These are phyloP conservation scores for Casuarius casuarius DNA, from an alignment of 2,113 vertebrate species.

Conservation along the genomic window DNA sequence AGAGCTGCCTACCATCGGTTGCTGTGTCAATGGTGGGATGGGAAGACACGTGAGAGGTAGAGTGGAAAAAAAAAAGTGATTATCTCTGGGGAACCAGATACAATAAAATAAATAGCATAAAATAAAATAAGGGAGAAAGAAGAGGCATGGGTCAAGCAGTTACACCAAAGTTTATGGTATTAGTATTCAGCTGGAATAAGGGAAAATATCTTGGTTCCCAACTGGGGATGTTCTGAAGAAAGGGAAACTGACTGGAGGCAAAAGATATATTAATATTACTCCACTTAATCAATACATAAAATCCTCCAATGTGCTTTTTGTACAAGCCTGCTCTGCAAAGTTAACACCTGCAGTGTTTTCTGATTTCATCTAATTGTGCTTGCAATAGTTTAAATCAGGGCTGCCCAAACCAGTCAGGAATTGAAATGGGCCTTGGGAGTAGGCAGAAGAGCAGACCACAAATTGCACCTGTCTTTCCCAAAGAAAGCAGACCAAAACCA, in stretches of 20 bases:
- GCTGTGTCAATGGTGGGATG: slow-evolving; percentile 65
- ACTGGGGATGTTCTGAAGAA: slow-evolving; percentile 76
- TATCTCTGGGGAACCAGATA: slow-evolving; percentile 67
- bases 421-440: fast-evolving
- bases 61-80: slow-evolving; percentile 59
- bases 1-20: slow-evolving; percentile 77
- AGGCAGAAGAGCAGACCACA: not conserved
- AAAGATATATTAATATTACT: slow-evolving; percentile 84
- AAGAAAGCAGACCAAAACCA: not conserved
- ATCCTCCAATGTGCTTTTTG: slow-evolving; percentile 77
- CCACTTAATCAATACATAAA: slow-evolving; percentile 85
- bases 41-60: slow-evolving; percentile 67
- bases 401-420: slow-evolving; percentile 10
- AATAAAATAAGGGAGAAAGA: slow-evolving; percentile 25
- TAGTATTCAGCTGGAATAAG: slow-evolving; percentile 78
- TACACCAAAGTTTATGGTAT: slow-evolving; percentile 72
- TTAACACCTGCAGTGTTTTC: slow-evolving; percentile 72
- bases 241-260: slow-evolving; percentile 79
- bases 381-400: slow-evolving; percentile 1
- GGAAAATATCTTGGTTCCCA: slow-evolving; percentile 73
- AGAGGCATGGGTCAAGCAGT: slow-evolving; percentile 71
- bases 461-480: not conserved
- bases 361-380: slow-evolving; percentile 63
- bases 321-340: slow-evolving; percentile 64
- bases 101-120: slow-evolving; percentile 50